Evolutionary conservation across 2,888 invertebrate genomes (phyloP).

Genomic region (Rhyacophila evoluta): DNA sequence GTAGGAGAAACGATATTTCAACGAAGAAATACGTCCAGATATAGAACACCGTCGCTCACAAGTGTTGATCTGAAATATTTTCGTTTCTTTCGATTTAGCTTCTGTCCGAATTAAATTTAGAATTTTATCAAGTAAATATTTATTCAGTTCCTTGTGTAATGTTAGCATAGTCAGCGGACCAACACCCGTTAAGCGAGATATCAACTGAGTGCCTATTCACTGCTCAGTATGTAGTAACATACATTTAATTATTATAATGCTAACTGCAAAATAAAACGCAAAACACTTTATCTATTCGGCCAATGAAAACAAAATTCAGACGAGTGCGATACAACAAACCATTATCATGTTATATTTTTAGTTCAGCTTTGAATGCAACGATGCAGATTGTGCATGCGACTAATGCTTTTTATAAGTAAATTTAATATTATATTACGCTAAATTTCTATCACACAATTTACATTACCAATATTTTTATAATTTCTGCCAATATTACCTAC

Average conservation of each 20-base stretch:
- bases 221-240: neutral
- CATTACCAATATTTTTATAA: too few species aligned
- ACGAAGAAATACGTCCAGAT: too few species aligned
- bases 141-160: constrained; percentile 16
- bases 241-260: neutral
- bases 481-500: too few species aligned
- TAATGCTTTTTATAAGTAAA: too few species aligned
- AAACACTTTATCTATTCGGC: constrained; percentile 31
- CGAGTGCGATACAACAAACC: neutral
- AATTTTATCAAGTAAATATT: constrained; percentile 24
- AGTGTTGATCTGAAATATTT: neutral
- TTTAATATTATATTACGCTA: too few species aligned
- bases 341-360: constrained; percentile 25
- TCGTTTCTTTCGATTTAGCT: constrained; percentile 2
- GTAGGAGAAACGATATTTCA: too few species aligned
- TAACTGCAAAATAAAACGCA: constrained; percentile 33
- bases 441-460: too few species aligned
- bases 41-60: too few species aligned
- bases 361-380: neutral
- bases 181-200: neutral
- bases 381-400: neutral
- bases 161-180: neutral
- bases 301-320: constrained; percentile 23
- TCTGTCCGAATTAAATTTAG: neutral
- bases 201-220: neutral